A percentile compares a stretch with the other conserved stretches of the same genome.
phyloP scores from a whole-genome alignment of 2,113 vertebrate species.

The Crotalus viridis region DNA sequence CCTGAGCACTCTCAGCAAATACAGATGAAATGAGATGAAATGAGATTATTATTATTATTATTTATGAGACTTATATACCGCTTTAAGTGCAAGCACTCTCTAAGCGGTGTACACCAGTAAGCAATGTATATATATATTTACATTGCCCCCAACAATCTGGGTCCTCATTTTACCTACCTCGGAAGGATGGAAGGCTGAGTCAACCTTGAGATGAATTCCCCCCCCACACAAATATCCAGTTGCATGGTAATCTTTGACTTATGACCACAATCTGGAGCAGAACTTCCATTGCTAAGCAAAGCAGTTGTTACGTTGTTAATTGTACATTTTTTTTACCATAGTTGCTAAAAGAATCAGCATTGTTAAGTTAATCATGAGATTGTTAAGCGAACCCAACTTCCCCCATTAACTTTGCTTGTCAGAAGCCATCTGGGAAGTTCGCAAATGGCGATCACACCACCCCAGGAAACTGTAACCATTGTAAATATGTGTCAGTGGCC shows the following conservation, averaged over 20 bases:
- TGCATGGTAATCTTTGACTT: background rate
- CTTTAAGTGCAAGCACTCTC: too few species aligned
- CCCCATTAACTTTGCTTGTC: background rate
- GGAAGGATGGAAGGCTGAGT: too few species aligned
- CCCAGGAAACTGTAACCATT: background rate
- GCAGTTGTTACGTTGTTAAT: background rate
- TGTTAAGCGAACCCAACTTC: background rate
- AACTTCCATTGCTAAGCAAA: background rate
- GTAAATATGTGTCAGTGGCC: background rate
- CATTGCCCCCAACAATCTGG: too few species aligned
- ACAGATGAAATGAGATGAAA: background rate
- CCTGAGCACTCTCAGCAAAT: too few species aligned
- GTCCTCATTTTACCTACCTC: too few species aligned
- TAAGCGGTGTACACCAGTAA: too few species aligned
- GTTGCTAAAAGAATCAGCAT: background rate
- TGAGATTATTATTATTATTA: background rate
- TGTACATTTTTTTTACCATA: background rate
- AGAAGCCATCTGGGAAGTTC: background rate
- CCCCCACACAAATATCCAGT: background rate
- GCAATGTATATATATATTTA: too few species aligned
- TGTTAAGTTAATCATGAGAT: background rate
- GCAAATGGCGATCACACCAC: background rate
- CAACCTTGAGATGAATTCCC: background rate
- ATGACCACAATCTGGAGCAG: background rate
- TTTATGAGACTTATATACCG: too few species aligned